These are phyloP conservation scores for Hylaeus anthracinus DNA, from an alignment of 1,140 invertebrate genomes.

Conservation along the genomic window DNA sequence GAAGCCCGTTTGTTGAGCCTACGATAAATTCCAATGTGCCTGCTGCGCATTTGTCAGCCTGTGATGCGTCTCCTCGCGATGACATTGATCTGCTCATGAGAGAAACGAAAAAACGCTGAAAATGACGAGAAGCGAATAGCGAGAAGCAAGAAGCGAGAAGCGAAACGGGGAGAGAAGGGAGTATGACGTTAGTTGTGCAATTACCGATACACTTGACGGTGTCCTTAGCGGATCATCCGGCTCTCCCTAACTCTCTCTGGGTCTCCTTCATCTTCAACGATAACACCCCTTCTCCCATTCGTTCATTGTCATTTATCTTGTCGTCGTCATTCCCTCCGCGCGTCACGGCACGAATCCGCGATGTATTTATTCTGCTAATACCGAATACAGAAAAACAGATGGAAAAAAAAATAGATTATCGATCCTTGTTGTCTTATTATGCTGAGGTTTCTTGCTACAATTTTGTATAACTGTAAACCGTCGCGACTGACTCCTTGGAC, in stretches of 20 bases:
- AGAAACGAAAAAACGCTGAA: conserved; percentile 10
- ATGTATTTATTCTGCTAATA: not conserved
- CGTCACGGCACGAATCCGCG: conserved; percentile 2
- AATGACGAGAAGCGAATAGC: not conserved
- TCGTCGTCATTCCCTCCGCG: conserved; percentile 4
- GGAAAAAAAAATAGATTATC: no score
- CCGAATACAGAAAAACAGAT: no score
- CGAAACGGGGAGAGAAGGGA: conserved; percentile 18
- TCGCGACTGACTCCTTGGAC: not conserved
- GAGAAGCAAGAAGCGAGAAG: not conserved
- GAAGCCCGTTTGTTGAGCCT: no score
- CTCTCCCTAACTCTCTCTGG: not conserved
- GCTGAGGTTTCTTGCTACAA: no score
- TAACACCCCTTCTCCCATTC: conserved; percentile 6
- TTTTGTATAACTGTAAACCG: not conserved
- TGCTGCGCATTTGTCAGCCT: conserved; percentile 59
- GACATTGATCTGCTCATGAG: not conserved
- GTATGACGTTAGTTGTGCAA: conserved; percentile 62
- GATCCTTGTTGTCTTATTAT: no score
- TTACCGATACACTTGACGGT: conserved; percentile 65
- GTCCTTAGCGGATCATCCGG: conserved; percentile 56
- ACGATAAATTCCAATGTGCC: not conserved
- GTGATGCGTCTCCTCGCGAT: conserved; percentile 38
- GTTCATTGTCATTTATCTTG: conserved; percentile 60
- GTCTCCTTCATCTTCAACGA: conserved; percentile 14